Evolutionary conservation across 30 jellyfish, hydroid and myxozoan genomes (phyloP).

Genomic region (Rhopilema esculentum): DNA sequence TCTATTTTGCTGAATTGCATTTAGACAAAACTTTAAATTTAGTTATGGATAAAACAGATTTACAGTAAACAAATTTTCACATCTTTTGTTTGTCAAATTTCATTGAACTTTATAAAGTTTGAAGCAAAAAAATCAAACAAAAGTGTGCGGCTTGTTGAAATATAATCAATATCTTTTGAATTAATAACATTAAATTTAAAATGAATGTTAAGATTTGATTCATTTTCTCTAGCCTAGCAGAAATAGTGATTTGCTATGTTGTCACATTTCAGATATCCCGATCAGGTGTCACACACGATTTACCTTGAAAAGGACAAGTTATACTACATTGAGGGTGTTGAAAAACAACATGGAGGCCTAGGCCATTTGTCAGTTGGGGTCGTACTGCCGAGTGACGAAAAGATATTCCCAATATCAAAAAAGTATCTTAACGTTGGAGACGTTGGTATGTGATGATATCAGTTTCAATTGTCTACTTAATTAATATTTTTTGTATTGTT

Average conservation of each 20-base stretch:
- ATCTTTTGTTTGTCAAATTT: no score
- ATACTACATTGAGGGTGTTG: constrained; percentile 67
- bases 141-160: no score
- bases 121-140: no score
- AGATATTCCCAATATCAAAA: constrained; percentile 72
- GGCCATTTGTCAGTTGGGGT: constrained; percentile 88
- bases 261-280: constrained; percentile 86
- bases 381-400: constrained; percentile 80
- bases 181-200: no score
- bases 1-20: no score
- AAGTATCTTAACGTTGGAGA: constrained; percentile 31
- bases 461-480: not conserved
- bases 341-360: constrained; percentile 51
- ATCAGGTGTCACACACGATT: constrained; percentile 85
- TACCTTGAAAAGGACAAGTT: constrained; percentile 64
- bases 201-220: no score
- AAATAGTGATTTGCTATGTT: no score
- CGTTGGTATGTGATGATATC: not conserved
- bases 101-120: no score
- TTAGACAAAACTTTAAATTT: no score
- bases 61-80: no score
- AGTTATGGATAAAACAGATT: no score
- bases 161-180: no score
- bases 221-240: not conserved
- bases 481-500: not conserved